Evolutionary conservation across 2,888 invertebrate genomes (phyloP), one percentile per base, ranked within the genome.

Genomic region (Drosophila stalkeri): DNA sequence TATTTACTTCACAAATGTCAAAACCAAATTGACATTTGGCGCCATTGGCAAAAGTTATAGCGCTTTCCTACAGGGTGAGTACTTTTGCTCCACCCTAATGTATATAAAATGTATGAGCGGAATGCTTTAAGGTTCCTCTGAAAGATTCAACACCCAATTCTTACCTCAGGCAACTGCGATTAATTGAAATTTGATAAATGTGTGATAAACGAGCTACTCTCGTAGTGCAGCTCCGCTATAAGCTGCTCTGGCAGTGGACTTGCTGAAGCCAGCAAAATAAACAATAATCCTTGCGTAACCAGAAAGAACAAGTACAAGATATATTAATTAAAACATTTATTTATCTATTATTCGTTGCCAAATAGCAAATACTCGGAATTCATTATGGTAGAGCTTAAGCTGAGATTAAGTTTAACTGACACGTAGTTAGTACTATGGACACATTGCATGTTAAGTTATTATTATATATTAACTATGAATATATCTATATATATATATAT

Each of bases 341-440:
- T 62, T 12, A 35, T 63, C n/a, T 37, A 49, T 61, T 52, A 39
- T 12, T 33, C 16, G 41, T 35, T 66, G 35, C 44, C 31, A 43
- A 35, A 20, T 39, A 68, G 56, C 59, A 63, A 46, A 64, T 18
- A 57, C 41, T 43, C 20, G 44, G 23, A 27, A 64, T 56, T 46
- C 27, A 43, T 60, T 69, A 43, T 51, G 27, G 14, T 23, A 31
- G 11, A 41, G 33, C 41, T 46, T 39, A 41, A 12, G 31, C 27
- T 54, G 37, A 62, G 47, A 55, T 46, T 49, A 23, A 41, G 39
- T 31, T 64, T 64, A 59, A 55, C 23, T 39, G 16, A 69, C 46
- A 56, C 31, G 27, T 16, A n/a, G 39, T 63, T 72, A 54, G 39
- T 54, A 35, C 47, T 64, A 61, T 73, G 70, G 65, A 77, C 64